A percentile compares a stretch with the other conserved stretches of the same genome.
phyloP scores from a whole-genome alignment of 2,888 invertebrate genomes.

The Neoaliturus tenellus region DNA sequence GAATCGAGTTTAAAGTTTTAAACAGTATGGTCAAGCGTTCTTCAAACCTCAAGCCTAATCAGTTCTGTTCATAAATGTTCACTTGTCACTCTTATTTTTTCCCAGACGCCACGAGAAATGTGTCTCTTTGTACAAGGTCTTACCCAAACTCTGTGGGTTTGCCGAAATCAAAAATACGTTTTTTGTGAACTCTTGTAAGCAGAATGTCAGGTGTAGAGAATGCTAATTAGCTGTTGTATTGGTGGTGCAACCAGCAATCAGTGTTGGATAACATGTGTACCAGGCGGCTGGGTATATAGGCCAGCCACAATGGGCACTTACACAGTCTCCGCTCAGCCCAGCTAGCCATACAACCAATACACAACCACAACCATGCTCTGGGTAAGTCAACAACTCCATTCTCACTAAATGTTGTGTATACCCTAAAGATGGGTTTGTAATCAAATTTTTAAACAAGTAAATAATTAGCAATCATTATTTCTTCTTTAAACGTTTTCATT shows the following conservation, averaged over 20 bases:
- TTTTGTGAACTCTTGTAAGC: conserved; percentile 5
- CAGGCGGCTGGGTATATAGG: conserved; percentile 34
- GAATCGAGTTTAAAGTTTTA: too few species aligned
- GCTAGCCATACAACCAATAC: not conserved
- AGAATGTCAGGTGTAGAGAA: conserved; percentile 33
- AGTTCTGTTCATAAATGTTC: too few species aligned
- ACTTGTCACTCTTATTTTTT: too few species aligned
- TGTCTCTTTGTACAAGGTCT: too few species aligned
- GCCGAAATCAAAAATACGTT: not conserved
- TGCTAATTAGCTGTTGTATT: conserved; percentile 46
- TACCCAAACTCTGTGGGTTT: not conserved
- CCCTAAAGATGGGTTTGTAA: too few species aligned
- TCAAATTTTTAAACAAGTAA: too few species aligned
- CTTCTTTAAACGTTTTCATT: too few species aligned
- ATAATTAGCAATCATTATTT: too few species aligned
- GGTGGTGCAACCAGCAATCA: conserved; percentile 13
- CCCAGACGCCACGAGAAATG: too few species aligned
- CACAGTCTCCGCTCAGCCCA: not conserved
- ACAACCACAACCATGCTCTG: not conserved
- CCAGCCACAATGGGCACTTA: conserved; percentile 18
- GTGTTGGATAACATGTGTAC: conserved; percentile 35
- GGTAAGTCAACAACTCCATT: conserved; percentile 16
- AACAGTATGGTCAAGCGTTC: too few species aligned
- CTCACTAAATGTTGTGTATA: too few species aligned
- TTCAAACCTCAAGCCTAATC: too few species aligned